Percentiles rank a stretch among this genome's conserved stretches.
These are phyloP conservation scores for Todiramphus chloris DNA, from an alignment of 2,113 vertebrate genomes.

Conservation along the genomic window DNA sequence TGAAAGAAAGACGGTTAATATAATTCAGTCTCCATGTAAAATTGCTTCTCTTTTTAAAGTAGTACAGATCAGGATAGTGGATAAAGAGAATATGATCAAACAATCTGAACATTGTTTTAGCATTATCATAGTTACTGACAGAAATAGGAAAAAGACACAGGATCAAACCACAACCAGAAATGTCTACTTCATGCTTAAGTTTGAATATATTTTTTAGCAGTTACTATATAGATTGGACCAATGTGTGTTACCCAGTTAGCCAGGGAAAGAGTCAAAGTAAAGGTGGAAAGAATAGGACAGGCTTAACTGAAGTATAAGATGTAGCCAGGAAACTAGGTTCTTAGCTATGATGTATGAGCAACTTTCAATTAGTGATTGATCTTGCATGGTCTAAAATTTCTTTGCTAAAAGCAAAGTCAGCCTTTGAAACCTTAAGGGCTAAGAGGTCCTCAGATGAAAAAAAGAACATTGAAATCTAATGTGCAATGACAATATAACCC, in stretches of 20 bases:
- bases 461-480: not conserved
- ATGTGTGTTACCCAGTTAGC: not conserved
- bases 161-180: not conserved
- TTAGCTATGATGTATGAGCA: not conserved
- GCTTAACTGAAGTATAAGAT: not conserved
- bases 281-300: not conserved
- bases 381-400: not conserved
- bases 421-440: not conserved
- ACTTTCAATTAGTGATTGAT: not conserved
- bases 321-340: not conserved
- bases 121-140: not conserved
- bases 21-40: not conserved
- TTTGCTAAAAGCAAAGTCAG: not conserved
- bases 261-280: not conserved
- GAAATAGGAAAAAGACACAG: not conserved
- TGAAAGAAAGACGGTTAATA: slow-evolving; percentile 64
- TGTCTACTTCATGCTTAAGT: not conserved
- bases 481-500: not conserved
- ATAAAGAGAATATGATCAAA: not conserved
- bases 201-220: not conserved
- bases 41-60: not conserved
- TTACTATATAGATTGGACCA: not conserved
- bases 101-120: not conserved
- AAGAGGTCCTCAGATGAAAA: not conserved
- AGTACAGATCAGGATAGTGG: not conserved